Conservation (phyloP, 2,797 vertebrate genomes). For the Synanceia verrucosa region DNA sequence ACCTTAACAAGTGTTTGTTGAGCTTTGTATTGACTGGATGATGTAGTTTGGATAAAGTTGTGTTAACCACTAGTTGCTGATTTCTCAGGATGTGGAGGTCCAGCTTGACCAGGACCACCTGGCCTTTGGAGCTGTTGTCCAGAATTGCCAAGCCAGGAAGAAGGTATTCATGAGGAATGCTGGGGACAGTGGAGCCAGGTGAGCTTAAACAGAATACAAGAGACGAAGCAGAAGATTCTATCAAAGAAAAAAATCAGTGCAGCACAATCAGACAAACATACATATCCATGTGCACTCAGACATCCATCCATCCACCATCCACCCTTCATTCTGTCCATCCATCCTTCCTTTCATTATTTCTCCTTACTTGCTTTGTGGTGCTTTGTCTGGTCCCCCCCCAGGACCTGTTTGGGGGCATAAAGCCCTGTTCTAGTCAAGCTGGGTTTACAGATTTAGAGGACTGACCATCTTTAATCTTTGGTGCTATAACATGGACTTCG, state of each 20-base stretch:
- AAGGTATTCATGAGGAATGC: slow-evolving; percentile 84
- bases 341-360: too few relatives aligned
- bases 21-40: not conserved
- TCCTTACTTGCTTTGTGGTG: too few relatives aligned
- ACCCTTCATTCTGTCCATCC: too few relatives aligned
- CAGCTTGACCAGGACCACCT: slow-evolving; percentile 85
- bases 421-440: too few relatives aligned
- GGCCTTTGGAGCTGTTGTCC: slow-evolving; percentile 86
- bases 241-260: not conserved
- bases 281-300: not conserved
- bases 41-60: not conserved
- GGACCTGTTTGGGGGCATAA: too few relatives aligned
- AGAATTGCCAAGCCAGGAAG: slow-evolving; percentile 75
- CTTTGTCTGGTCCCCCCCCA: too few relatives aligned
- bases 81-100: slow-evolving; percentile 78
- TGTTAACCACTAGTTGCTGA: not conserved
- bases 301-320: not conserved
- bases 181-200: slow-evolving; percentile 87
- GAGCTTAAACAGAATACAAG: not conserved
- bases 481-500: too few relatives aligned
- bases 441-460: too few relatives aligned
- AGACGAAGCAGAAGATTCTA: not conserved
- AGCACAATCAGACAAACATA: not conserved
- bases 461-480: not conserved
- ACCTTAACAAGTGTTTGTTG: not conserved